Evolutionary conservation across 2,888 invertebrate species (phyloP).

Genomic region (Crematogaster levior): DNA sequence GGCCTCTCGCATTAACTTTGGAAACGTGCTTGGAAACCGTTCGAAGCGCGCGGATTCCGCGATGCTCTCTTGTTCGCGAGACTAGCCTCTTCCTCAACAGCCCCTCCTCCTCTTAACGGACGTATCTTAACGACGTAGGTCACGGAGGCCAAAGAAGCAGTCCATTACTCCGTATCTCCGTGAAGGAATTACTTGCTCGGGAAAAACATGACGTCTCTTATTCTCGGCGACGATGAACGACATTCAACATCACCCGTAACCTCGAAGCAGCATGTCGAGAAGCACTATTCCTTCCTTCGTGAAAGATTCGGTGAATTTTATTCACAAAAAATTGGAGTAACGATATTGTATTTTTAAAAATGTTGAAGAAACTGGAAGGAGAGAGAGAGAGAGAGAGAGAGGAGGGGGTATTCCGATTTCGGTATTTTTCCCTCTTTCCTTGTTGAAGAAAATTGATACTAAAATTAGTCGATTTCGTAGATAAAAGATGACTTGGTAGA

Average conservation of each 20-base stretch:
- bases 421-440: not conserved
- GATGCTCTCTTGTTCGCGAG: slow-evolving; percentile 38
- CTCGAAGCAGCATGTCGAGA: not conserved
- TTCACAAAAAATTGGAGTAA: not conserved
- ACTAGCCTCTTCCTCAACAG: slow-evolving; percentile 21
- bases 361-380: not conserved
- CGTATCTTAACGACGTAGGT: slow-evolving; percentile 75
- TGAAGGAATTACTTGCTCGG: slow-evolving; percentile 66
- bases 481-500: not conserved
- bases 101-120: slow-evolving; percentile 44
- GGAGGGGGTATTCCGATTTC: not conserved
- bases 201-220: slow-evolving; percentile 63
- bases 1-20: slow-evolving; percentile 21
- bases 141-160: slow-evolving; percentile 73
- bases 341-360: not conserved
- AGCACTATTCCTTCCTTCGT: not conserved
- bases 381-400: no score
- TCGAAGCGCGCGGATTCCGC: slow-evolving; percentile 54
- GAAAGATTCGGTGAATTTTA: not conserved
- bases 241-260: slow-evolving; percentile 33
- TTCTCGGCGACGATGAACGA: slow-evolving; percentile 58
- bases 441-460: not conserved
- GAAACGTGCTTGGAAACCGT: slow-evolving; percentile 39
- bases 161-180: slow-evolving; percentile 72
- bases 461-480: not conserved